Evolutionary conservation across 2,888 invertebrate genomes (phyloP).

Genomic region (Deroplatys truncata): DNA sequence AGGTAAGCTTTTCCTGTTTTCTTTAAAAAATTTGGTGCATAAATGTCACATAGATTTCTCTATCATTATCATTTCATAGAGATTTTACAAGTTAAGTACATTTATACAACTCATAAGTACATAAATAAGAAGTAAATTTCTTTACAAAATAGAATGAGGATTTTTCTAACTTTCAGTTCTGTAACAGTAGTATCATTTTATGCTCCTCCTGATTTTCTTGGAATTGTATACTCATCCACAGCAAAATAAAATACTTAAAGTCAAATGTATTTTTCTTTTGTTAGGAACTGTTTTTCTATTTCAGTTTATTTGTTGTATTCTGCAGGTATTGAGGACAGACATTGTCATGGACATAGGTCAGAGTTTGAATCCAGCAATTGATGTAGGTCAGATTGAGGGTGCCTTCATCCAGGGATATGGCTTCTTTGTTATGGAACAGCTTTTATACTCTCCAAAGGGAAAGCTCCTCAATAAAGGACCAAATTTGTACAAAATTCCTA

Average conservation of each 20-base stretch:
- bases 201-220: background rate
- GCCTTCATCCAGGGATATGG: constrained; percentile 94
- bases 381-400: constrained; percentile 95
- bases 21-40: background rate
- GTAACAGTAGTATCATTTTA: background rate
- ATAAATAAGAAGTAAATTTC: too few relatives aligned
- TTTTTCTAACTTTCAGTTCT: background rate
- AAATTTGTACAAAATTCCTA: constrained; percentile 91
- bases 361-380: constrained; percentile 93
- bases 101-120: too few relatives aligned
- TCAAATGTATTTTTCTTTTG: too few relatives aligned
- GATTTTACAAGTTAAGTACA: too few relatives aligned
- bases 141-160: too few relatives aligned
- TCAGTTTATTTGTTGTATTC: background rate
- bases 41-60: background rate
- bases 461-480: constrained; percentile 81
- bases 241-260: too few relatives aligned
- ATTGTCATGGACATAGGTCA: constrained; percentile 97
- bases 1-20: constrained; percentile 44
- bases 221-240: background rate
- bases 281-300: too few relatives aligned
- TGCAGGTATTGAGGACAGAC: constrained; percentile 73
- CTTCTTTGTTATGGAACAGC: constrained; percentile 84
- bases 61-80: too few relatives aligned
- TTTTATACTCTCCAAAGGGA: constrained; percentile 81